phyloP scores from a whole-genome alignment of 2,113 vertebrate species.

The Varanus salvator region DNA sequence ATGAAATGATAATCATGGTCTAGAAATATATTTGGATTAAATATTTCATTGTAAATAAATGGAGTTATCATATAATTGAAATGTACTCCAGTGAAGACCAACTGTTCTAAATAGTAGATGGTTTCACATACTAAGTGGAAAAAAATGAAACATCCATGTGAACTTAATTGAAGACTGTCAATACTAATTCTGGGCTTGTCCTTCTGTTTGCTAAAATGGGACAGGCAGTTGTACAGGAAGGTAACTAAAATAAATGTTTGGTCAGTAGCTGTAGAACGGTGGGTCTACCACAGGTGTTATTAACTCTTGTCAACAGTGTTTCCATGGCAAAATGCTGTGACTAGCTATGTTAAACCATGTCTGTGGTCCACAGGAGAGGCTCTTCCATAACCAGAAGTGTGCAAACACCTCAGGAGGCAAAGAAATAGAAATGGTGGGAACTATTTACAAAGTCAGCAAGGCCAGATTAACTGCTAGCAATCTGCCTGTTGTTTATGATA shows the following conservation, averaged over 20 bases:
- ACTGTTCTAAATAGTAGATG: not conserved
- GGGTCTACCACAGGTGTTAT: slow-evolving; percentile 10
- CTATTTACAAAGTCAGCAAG: not conserved
- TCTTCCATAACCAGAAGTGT: not conserved
- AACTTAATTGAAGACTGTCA: slow-evolving; percentile 16
- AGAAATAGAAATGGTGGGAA: not conserved
- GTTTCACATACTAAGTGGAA: not conserved
- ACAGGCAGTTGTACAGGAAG: not conserved
- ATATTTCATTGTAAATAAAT: not conserved
- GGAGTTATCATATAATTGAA: not conserved
- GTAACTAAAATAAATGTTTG: slow-evolving; percentile 23
- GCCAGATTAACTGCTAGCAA: not conserved
- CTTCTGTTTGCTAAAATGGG: slow-evolving; percentile 8
- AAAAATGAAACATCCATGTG: not conserved
- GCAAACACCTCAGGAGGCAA: not conserved
- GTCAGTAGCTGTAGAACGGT: not conserved
- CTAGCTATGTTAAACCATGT: not conserved
- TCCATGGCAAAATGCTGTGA: not conserved
- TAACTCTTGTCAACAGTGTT: slow-evolving; percentile 1
- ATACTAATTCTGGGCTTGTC: not conserved
- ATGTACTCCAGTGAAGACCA: not conserved
- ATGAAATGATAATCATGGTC: not conserved
- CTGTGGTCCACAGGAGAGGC: slow-evolving; percentile 7
- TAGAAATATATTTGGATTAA: not conserved
- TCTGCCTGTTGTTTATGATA: not conserved